Evolutionary conservation across 2,888 invertebrate genomes (phyloP).

Genomic region (Drosophila cracens): DNA sequence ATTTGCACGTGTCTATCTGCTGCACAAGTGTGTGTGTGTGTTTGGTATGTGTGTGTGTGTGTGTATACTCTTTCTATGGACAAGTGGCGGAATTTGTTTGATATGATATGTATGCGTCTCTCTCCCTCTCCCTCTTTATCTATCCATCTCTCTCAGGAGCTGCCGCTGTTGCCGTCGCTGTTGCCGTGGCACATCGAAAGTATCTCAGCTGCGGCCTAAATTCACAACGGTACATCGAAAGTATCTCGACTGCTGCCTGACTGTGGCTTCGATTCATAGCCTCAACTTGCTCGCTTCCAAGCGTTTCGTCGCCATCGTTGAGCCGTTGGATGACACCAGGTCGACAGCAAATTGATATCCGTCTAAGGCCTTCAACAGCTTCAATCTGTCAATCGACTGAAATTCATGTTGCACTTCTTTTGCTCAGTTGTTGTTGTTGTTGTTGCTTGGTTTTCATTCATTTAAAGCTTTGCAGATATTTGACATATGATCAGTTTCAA

Average conservation of each 20-base stretch:
- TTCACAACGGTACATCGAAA: slow-evolving; percentile 5
- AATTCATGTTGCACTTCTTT: neutral
- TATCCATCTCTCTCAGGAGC: neutral
- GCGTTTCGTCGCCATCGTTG: slow-evolving; percentile 14
- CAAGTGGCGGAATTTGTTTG: slow-evolving; percentile 63
- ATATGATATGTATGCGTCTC: slow-evolving; percentile 40
- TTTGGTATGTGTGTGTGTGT: neutral
- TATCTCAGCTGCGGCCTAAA: slow-evolving; percentile 1
- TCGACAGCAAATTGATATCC: slow-evolving; percentile 5
- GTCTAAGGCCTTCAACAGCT: neutral
- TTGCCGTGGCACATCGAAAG: neutral
- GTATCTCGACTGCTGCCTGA: neutral
- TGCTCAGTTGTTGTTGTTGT: neutral
- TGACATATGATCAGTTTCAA: too few species aligned
- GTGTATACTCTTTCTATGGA: slow-evolving; percentile 4
- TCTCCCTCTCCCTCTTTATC: neutral
- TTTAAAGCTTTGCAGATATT: too few species aligned
- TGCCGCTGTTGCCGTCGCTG: neutral
- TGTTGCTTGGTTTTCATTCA: neutral
- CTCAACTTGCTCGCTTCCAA: neutral
- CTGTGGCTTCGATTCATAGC: slow-evolving; percentile 15
- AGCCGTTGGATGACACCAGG: neutral
- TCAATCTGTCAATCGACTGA: neutral
- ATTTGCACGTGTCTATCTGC: slow-evolving; percentile 38
- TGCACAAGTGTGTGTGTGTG: neutral